A percentile compares a stretch with the other conserved stretches of the same genome.
These are phyloP conservation scores for Thermophis baileyi DNA, from an alignment of 2,113 vertebrate species.

Conservation along the genomic window DNA sequence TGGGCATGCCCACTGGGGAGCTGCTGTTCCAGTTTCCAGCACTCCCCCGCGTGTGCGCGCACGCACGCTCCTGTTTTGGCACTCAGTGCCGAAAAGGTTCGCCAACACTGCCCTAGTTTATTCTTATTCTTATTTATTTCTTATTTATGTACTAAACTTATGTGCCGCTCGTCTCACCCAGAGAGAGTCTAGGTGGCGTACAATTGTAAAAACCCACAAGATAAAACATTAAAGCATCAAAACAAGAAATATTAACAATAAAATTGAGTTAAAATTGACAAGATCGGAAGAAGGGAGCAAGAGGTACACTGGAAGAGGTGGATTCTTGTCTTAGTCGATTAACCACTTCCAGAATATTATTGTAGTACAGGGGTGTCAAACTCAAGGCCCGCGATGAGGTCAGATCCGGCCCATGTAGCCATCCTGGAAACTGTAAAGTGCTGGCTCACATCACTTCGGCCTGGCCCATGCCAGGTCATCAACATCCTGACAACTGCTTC, in stretches of 20 bases:
- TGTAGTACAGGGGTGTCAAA: not conserved
- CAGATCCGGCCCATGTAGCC: too few relatives aligned
- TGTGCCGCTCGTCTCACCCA: not conserved
- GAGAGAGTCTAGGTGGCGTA: not conserved
- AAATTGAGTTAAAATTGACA: not conserved
- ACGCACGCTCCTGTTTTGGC: too few relatives aligned
- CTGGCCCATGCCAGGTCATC: too few relatives aligned
- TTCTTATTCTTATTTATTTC: not conserved
- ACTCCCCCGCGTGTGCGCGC: too few relatives aligned
- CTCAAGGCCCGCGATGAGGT: too few relatives aligned
- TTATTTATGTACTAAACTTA: not conserved
- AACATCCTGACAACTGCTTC: too few relatives aligned
- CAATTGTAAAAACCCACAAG: not conserved
- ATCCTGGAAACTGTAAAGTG: too few relatives aligned
- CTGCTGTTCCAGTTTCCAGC: too few relatives aligned
- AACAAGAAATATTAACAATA: not conserved
- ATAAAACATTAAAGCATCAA: not conserved
- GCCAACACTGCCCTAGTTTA: not conserved
- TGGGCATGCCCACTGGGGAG: too few relatives aligned
- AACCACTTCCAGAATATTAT: not conserved
- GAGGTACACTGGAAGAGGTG: not conserved
- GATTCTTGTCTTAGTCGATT: not conserved
- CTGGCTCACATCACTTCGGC: too few relatives aligned
- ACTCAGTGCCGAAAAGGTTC: too few relatives aligned
- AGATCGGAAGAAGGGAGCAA: not conserved